Conservation (phyloP, 2,888 invertebrate genomes). For the Ariolimax columbianus region DNA sequence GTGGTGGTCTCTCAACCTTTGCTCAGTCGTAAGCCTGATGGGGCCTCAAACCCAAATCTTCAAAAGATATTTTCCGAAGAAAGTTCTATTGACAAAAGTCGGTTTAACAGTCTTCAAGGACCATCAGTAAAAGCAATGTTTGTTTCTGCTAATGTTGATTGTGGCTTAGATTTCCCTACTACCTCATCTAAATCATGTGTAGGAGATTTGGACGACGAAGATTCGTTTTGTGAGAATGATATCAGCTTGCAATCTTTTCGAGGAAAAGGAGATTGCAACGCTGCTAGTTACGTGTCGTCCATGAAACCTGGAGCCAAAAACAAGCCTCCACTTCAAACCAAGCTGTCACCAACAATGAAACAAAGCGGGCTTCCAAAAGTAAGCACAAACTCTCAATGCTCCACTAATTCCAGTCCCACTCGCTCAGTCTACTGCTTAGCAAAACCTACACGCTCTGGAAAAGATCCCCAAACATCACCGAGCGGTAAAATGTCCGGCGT, state of each 20-base stretch:
- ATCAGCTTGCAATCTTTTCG: constrained; percentile 11
- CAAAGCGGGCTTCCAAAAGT: constrained; percentile 41
- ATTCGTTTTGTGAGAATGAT: constrained; percentile 22
- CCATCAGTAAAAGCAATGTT: constrained; percentile 46
- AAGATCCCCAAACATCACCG: constrained; percentile 1
- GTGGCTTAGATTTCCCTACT: constrained; percentile 45
- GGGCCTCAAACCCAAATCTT: constrained; percentile 94
- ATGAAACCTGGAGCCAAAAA: constrained; percentile 47
- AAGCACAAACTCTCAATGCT: constrained; percentile 44
- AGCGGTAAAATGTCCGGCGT: constrained; percentile 10
- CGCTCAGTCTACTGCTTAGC: constrained; percentile 43
- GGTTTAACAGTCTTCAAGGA: background rate
- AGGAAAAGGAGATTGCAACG: constrained; percentile 12
- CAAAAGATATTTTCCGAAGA: constrained; percentile 50
- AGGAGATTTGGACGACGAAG: background rate
- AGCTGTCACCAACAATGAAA: constrained; percentile 56
- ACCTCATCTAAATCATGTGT: constrained; percentile 34
- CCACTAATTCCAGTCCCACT: constrained; percentile 49
- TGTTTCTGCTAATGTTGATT: constrained; percentile 40
- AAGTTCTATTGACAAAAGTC: constrained; percentile 27
- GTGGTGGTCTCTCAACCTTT: constrained; percentile 54
- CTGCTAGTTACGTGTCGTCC: background rate
- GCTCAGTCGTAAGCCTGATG: constrained; percentile 84
- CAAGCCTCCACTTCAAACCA: constrained; percentile 70
- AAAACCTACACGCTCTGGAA: constrained; percentile 1